These are phyloP conservation scores for Aplodontia rufa DNA, from an alignment of 2,113 vertebrate genomes.

Conservation along the genomic window DNA sequence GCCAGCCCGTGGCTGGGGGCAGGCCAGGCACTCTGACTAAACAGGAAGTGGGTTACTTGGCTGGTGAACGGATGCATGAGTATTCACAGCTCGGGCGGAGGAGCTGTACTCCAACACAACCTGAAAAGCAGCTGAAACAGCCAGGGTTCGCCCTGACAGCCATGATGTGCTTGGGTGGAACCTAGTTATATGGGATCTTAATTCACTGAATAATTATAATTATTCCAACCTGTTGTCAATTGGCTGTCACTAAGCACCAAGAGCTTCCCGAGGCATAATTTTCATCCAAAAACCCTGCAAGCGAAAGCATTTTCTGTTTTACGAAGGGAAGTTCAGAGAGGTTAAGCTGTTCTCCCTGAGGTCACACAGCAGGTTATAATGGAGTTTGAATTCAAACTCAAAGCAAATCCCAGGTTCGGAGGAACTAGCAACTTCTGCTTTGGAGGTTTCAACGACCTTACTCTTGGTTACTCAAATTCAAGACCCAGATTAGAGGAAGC, in stretches of 20 bases:
- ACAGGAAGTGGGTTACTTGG: conserved; percentile 71
- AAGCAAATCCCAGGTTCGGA: background rate
- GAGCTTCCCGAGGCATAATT: background rate
- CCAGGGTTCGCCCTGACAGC: background rate
- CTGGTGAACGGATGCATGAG: conserved; percentile 26
- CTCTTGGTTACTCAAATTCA: background rate
- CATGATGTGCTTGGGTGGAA: background rate
- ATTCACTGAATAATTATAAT: background rate
- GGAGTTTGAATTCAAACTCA: background rate
- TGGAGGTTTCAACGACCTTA: background rate
- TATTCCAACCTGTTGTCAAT: background rate
- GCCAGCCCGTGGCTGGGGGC: background rate
- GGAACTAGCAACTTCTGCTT: background rate
- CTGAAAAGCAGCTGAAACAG: background rate
- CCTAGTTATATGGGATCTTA: background rate
- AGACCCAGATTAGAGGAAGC: background rate
- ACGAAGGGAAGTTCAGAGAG: background rate
- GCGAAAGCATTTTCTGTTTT: background rate
- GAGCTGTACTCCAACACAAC: background rate
- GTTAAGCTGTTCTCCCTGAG: background rate
- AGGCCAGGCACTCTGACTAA: conserved; percentile 63
- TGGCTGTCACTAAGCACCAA: background rate
- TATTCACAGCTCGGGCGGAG: background rate
- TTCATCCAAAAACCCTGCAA: background rate
- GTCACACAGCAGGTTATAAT: background rate